A percentile compares a stretch with the other conserved stretches of the same genome.
These are phyloP conservation scores for Macropus fuliginosus DNA, from an alignment of 2,797 vertebrate genomes.

Conservation along the genomic window DNA sequence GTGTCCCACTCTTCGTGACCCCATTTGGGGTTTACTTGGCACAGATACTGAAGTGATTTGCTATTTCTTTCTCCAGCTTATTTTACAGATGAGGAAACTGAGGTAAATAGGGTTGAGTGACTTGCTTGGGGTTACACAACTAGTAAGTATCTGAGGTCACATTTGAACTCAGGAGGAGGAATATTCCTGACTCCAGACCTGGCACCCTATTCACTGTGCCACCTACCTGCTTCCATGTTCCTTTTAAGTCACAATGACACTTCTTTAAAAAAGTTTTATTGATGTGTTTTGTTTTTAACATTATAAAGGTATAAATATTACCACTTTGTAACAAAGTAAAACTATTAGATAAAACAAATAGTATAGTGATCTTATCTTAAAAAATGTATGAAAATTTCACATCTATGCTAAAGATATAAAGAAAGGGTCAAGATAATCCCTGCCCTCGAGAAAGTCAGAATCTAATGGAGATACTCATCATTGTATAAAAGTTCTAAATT, in stretches of 20 bases:
- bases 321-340: neutral
- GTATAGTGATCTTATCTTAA: neutral
- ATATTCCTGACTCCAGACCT: neutral
- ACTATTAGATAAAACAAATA: neutral
- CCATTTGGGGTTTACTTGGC: neutral
- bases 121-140: neutral
- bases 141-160: neutral
- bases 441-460: neutral
- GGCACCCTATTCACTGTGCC: neutral
- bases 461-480: neutral
- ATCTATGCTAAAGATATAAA: neutral
- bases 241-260: neutral
- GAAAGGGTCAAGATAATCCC: neutral
- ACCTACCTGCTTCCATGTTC: neutral
- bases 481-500: neutral
- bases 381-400: neutral
- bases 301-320: neutral
- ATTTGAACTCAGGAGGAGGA: neutral
- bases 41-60: neutral
- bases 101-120: neutral
- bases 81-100: neutral
- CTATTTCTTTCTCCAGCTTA: neutral
- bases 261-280: neutral
- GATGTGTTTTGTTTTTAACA: neutral
- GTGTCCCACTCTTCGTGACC: neutral